These are phyloP conservation scores for Cydia fagiglandana DNA, from an alignment of 1,140 invertebrate genomes.

Conservation along the genomic window DNA sequence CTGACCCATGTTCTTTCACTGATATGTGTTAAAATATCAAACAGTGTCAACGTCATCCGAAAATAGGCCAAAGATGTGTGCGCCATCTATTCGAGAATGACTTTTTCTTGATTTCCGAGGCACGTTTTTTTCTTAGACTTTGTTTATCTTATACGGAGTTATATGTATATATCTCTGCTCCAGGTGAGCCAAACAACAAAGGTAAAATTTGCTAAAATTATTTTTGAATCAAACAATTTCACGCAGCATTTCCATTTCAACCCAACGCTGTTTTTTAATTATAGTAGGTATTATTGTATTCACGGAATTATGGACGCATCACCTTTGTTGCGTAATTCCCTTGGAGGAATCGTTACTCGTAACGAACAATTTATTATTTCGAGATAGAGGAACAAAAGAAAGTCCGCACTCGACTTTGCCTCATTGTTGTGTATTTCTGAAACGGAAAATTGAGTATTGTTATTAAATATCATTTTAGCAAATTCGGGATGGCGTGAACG, in stretches of 20 bases:
- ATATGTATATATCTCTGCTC: too few species aligned
- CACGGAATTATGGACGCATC: background rate
- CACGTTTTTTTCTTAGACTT: too few species aligned
- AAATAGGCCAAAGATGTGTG: too few species aligned
- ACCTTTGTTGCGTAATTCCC: constrained; percentile 4
- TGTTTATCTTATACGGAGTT: too few species aligned
- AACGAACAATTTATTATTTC: constrained; percentile 29
- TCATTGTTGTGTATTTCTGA: constrained; percentile 11
- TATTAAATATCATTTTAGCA: constrained; percentile 9
- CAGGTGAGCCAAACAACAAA: too few species aligned
- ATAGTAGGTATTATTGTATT: background rate
- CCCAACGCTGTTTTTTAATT: background rate
- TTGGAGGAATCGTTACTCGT: background rate
- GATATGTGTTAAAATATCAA: too few species aligned
- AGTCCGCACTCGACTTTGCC: background rate
- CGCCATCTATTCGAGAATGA: too few species aligned
- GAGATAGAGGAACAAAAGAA: constrained; percentile 26
- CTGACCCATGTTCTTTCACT: too few species aligned
- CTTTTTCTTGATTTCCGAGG: too few species aligned
- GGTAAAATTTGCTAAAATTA: background rate
- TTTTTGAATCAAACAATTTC: background rate
- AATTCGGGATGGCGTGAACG: background rate
- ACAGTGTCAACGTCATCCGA: too few species aligned
- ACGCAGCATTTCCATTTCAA: background rate
- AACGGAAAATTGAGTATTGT: constrained; percentile 17